Evolutionary conservation across 2,113 vertebrate species (phyloP).

Genomic region (Bubalus kerabau): DNA sequence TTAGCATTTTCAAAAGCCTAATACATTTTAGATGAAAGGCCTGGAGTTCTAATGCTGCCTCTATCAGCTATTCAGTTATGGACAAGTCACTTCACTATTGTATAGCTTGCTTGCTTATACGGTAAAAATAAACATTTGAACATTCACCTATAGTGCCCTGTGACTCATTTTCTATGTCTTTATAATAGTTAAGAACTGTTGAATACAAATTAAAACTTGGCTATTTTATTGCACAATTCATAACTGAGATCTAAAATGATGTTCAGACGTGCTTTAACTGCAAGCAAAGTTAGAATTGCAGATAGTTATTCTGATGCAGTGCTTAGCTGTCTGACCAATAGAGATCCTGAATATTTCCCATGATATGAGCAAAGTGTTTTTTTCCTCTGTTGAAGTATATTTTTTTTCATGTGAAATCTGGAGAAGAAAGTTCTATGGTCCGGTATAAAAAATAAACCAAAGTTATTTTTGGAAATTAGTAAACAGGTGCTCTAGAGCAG

Average conservation of each 20-base stretch:
- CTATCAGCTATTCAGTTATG: not conserved
- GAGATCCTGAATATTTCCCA: not conserved
- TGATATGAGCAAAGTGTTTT: not conserved
- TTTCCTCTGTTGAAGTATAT: not conserved
- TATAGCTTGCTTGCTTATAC: not conserved
- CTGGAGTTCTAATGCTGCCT: not conserved
- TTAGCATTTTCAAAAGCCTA: not conserved
- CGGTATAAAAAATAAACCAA: not conserved
- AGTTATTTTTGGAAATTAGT: not conserved
- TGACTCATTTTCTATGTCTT: not conserved
- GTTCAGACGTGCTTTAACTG: not conserved
- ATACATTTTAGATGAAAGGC: not conserved
- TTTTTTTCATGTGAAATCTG: not conserved
- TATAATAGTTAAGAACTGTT: not conserved
- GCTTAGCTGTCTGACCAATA: not conserved
- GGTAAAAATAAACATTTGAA: not conserved
- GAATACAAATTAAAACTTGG: not conserved
- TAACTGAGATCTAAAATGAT: not conserved
- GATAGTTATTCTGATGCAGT: not conserved
- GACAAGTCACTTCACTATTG: not conserved
- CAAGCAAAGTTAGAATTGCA: not conserved
- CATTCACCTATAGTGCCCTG: not conserved
- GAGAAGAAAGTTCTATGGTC: not conserved
- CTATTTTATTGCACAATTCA: not conserved
- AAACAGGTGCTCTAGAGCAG: not conserved